These are phyloP conservation scores for Pachyseris speciosa DNA, from an alignment of 64 coral and sea anemone genomes.

Conservation along the genomic window DNA sequence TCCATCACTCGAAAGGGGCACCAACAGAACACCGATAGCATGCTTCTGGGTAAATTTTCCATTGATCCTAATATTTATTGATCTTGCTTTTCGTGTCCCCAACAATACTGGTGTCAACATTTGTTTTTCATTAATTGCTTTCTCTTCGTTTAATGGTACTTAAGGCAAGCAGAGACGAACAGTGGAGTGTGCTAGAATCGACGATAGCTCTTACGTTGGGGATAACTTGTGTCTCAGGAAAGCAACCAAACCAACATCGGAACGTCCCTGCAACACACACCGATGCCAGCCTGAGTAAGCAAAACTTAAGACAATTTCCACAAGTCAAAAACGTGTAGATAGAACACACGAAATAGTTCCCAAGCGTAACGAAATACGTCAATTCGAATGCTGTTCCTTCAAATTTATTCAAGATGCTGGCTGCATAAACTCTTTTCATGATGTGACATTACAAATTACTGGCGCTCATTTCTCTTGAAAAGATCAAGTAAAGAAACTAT, in stretches of 20 bases:
- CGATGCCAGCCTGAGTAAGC: conserved; percentile 43
- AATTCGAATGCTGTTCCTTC: no score
- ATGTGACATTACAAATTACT: no score
- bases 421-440: no score
- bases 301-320: not conserved
- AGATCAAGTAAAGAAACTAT: no score
- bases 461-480: no score
- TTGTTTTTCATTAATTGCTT: not conserved
- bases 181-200: conserved; percentile 45
- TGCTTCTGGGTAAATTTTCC: no score
- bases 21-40: no score
- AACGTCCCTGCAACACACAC: conserved; percentile 4
- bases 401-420: no score
- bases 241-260: conserved; percentile 2
- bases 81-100: not conserved
- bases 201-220: conserved; percentile 28
- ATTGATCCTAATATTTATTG: no score
- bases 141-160: not conserved
- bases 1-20: no score
- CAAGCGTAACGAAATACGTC: not conserved
- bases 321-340: not conserved
- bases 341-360: not conserved
- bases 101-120: not conserved
- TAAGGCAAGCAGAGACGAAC: conserved; percentile 32
- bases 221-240: conserved; percentile 2